A percentile compares a stretch with the other conserved stretches of the same genome.
Conservation (phyloP, 2,888 invertebrate genomes). For the Acronicta leporina region DNA sequence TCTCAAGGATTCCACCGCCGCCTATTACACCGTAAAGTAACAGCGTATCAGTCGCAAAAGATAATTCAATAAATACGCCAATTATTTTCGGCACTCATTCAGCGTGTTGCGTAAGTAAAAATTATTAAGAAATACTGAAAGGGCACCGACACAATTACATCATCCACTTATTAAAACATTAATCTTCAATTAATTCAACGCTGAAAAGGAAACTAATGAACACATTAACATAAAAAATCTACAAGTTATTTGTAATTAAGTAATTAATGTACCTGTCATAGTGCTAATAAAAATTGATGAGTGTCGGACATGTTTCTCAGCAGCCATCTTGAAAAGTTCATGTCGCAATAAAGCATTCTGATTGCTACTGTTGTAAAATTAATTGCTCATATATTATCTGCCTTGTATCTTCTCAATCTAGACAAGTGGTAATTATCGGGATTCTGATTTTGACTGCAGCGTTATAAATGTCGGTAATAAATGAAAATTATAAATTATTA, state of each 20-base stretch:
- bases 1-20: background rate
- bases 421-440: conserved; percentile 31
- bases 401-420: conserved; percentile 30
- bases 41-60: background rate
- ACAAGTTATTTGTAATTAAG: conserved; percentile 36
- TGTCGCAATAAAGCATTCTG: conserved; percentile 49
- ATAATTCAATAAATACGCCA: background rate
- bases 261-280: conserved; percentile 46
- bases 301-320: conserved; percentile 35
- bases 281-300: conserved; percentile 42
- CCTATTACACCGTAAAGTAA: background rate
- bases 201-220: conserved; percentile 25
- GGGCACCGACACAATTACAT: background rate
- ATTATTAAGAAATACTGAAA: no score
- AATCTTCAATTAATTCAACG: conserved; percentile 17
- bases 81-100: no score
- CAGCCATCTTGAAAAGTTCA: conserved; percentile 45
- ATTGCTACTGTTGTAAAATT: conserved; percentile 58
- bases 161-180: conserved; percentile 9
- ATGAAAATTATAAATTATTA: conserved; percentile 5
- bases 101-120: no score
- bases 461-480: conserved; percentile 8
- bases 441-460: conserved; percentile 13
- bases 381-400: conserved; percentile 50
- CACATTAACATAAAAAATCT: conserved; percentile 30